Base-by-base conservation (phyloP, 2,113 vertebrate genomes). In the Ictidomys tridecemlineatus region DNA sequence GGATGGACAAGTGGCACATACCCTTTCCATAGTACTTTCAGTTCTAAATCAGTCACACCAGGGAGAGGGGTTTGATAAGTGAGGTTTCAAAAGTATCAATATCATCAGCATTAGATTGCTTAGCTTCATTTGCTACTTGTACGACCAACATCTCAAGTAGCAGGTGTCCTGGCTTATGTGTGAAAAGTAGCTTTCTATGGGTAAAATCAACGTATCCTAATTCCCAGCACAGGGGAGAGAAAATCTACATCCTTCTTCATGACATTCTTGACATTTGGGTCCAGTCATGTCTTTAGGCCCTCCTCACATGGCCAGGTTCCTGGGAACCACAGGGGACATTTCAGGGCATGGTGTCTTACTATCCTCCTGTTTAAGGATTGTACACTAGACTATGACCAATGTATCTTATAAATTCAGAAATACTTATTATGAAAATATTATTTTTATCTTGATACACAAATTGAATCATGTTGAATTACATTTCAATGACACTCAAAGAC, bases 361-460 rank as follows among this genome's bases (percentile, higher is more conserved):
- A 2, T 8, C 34, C 67, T 70, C 32, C 30, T 69, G 34, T 34
- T 70, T 70, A n/a, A 70, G 32, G 34, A 70, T 11, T 22, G 26
- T 70, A n/a, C 17, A 17, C 16, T 70, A 70, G 34, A 4, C 53
- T 91, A 74, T 8, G 58, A 90, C 9, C n/a, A 94, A 86, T n/a
- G 3, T 58, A 58, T 51, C 8, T 74, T 58, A 56, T 45, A 92
- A 72, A 87, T 84, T 82, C 88, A 3, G 16, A 93, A 91, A 88
- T 93, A 69, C 34, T 91, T 96, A 89, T 83, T n/a, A 42, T 70
- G 37, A 5, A 65, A 93, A 93, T 67, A 74, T 39, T 93, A 85
- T 85, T 70, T 96, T 89, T 61, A 63, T 72, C 24, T 93, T 76
- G 20, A 34, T 61, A 73, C 32, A 32, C 80, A 93, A 82, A 37